Evolutionary conservation across 2,113 vertebrate genomes (phyloP).

Genomic region (Helogale parvula): DNA sequence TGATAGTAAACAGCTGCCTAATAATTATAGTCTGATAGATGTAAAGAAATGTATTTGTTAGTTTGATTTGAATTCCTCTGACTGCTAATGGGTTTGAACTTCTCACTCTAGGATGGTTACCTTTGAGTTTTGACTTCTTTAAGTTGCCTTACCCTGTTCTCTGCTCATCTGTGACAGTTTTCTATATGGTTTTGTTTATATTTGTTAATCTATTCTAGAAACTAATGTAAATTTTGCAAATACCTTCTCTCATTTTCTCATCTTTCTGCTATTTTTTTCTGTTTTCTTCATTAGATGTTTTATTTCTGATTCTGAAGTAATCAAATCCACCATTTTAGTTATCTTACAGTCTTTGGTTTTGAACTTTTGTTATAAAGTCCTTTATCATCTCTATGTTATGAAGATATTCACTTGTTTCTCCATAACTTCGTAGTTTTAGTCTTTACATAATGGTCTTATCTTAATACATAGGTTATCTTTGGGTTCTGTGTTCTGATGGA

Average conservation of each 20-base stretch:
- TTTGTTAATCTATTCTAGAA: not conserved
- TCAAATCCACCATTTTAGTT: not conserved
- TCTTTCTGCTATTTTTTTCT: not conserved
- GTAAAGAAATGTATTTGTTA: not conserved
- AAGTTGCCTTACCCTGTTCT: not conserved
- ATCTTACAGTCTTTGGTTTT: not conserved
- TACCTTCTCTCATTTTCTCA: not conserved
- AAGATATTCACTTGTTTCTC: not conserved
- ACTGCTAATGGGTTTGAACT: not conserved
- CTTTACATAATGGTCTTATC: not conserved
- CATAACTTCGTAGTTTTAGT: not conserved
- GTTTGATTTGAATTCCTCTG: not conserved
- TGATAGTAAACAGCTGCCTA: not conserved
- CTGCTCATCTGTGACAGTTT: not conserved
- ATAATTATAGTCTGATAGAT: not conserved
- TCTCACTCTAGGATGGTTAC: not conserved
- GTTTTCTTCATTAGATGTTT: not conserved
- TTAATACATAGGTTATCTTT: not conserved
- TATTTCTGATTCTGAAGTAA: not conserved
- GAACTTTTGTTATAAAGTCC: not conserved
- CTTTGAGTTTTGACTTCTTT: not conserved
- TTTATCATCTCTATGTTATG: not conserved
- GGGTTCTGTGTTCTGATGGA: not conserved
- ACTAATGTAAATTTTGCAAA: not conserved
- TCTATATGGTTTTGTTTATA: not conserved